A percentile compares a stretch with the other conserved stretches of the same genome.
These are phyloP conservation scores for Eremobia ochroleuca DNA, from an alignment of 2,888 invertebrate species.

Conservation along the genomic window DNA sequence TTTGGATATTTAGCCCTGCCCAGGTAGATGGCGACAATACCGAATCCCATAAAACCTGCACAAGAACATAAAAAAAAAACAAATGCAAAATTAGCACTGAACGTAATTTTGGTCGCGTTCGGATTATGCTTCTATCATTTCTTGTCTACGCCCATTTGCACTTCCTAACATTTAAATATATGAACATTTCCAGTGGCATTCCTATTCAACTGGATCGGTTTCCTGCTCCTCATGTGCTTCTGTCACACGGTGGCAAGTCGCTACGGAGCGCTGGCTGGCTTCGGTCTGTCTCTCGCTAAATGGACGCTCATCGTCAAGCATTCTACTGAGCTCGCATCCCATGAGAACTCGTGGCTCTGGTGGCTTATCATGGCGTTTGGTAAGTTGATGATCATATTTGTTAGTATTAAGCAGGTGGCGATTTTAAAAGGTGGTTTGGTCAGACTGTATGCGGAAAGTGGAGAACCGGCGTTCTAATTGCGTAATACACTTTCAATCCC, in stretches of 20 bases:
- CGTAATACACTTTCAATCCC: neutral
- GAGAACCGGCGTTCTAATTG: neutral
- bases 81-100: neutral
- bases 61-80: too few species aligned
- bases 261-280: slow-evolving; percentile 97
- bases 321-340: slow-evolving; percentile 96
- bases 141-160: neutral
- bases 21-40: too few species aligned
- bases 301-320: slow-evolving; percentile 98
- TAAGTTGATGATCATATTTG: slow-evolving; percentile 78
- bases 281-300: slow-evolving; percentile 97
- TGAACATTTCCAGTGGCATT: slow-evolving; percentile 94
- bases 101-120: neutral
- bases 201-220: slow-evolving; percentile 99
- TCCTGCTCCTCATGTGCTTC: slow-evolving; percentile 97
- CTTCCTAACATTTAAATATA: slow-evolving; percentile 3
- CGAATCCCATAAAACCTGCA: too few species aligned
- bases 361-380: slow-evolving; percentile 98
- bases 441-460: neutral
- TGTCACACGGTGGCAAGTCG: slow-evolving; percentile 98
- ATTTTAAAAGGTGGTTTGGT: neutral
- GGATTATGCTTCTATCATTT: neutral
- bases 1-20: too few species aligned
- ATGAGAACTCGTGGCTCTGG: slow-evolving; percentile 98
- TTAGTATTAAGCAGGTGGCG: neutral